These are phyloP conservation scores for Myotis brandtii DNA, from an alignment of 2,113 vertebrate genomes.

Conservation along the genomic window DNA sequence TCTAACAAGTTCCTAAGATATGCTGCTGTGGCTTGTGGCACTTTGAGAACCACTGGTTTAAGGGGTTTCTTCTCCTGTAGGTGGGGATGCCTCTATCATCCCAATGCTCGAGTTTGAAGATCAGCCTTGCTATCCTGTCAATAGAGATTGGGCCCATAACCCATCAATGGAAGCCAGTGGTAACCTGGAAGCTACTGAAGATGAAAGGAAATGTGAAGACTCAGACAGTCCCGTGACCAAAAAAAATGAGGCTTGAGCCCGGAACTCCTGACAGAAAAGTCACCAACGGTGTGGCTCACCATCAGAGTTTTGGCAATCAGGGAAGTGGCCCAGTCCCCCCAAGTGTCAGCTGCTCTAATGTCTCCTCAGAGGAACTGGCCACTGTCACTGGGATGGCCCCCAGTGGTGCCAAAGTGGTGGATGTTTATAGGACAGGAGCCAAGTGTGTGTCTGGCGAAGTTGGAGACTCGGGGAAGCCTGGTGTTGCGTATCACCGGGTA, in stretches of 20 bases:
- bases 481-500: constrained; percentile 89
- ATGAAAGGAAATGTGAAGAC: constrained; percentile 71
- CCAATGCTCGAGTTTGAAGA: constrained; percentile 86
- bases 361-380: not conserved
- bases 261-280: not conserved
- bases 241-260: constrained; percentile 70
- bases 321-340: not conserved
- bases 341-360: not conserved
- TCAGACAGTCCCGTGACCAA: constrained; percentile 66
- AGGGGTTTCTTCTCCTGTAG: constrained; percentile 82
- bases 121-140: constrained; percentile 83
- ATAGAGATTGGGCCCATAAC: constrained; percentile 58
- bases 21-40: not conserved
- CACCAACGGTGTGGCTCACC: not conserved
- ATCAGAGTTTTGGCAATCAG: not conserved
- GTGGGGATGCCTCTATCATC: constrained; percentile 97
- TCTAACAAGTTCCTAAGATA: not conserved
- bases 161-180: constrained; percentile 4
- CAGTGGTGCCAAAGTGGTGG: constrained; percentile 70
- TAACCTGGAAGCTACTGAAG: constrained; percentile 63
- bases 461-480: constrained; percentile 86
- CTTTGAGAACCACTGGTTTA: constrained; percentile 2
- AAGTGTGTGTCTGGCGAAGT: constrained; percentile 92
- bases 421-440: constrained; percentile 94
- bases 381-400: not conserved